Evolutionary conservation across 1,140 invertebrate genomes (phyloP).

Genomic region (Pogonomyrmex californicus): DNA sequence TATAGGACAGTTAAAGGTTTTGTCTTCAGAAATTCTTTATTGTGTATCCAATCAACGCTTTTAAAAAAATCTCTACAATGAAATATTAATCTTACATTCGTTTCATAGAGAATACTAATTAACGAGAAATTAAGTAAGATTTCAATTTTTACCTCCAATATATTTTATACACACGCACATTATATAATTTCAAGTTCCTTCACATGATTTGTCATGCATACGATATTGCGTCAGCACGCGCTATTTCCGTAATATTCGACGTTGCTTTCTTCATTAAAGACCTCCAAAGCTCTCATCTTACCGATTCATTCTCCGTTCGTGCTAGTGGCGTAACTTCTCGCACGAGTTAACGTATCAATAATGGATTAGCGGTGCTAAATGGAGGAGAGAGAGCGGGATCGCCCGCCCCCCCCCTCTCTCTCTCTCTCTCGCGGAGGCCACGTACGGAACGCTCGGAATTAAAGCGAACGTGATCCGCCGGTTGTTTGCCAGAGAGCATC

Average conservation of each 20-base stretch:
- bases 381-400: background rate
- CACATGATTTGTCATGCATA: background rate
- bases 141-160: background rate
- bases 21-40: too few relatives aligned
- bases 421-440: background rate
- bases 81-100: background rate
- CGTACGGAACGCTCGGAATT: constrained; percentile 7
- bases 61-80: too few relatives aligned
- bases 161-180: background rate
- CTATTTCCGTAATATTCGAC: background rate
- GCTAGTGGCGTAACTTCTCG: background rate
- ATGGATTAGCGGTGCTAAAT: background rate
- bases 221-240: background rate
- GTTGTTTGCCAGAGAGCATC: constrained; percentile 22
- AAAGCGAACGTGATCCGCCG: constrained; percentile 29
- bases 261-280: background rate
- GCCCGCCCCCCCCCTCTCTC: background rate
- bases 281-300: background rate
- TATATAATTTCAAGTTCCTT: background rate
- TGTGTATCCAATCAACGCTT: too few relatives aligned
- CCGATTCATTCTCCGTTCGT: too few relatives aligned
- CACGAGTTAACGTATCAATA: background rate
- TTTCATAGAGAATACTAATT: background rate
- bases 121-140: background rate
- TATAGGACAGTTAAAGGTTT: too few relatives aligned